These are phyloP conservation scores for Popillia japonica DNA, from an alignment of 1,140 invertebrate genomes.

Conservation along the genomic window DNA sequence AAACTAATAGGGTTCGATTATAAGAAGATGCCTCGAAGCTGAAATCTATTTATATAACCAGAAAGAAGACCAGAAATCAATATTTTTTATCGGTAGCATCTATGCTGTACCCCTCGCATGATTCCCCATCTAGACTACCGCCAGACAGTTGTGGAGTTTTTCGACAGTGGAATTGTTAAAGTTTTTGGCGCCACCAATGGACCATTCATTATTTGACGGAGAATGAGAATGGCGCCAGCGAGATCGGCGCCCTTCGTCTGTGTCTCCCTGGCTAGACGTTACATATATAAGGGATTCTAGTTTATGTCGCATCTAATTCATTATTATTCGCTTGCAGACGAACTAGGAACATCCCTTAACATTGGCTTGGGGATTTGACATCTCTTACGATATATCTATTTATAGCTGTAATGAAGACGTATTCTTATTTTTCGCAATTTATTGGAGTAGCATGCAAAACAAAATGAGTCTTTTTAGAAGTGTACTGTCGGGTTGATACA, in stretches of 20 bases:
- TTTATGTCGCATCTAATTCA: constrained; percentile 22
- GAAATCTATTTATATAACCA: not conserved
- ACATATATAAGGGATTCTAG: not conserved
- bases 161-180: constrained; percentile 8
- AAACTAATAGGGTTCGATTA: no score
- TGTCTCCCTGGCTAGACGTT: constrained; percentile 3
- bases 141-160: constrained; percentile 5
- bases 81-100: not conserved
- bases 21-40: no score
- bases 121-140: not conserved
- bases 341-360: not conserved
- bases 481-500: no score
- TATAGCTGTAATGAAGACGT: no score
- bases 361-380: not conserved
- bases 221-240: not conserved
- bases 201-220: constrained; percentile 14
- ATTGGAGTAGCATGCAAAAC: no score
- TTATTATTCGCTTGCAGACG: not conserved
- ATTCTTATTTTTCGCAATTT: no score
- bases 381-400: no score
- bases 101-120: not conserved
- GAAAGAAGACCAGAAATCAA: not conserved
- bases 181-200: constrained; percentile 8
- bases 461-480: no score
- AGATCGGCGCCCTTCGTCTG: constrained; percentile 12